These are phyloP conservation scores for Conus canariensis DNA, from an alignment of 2,888 invertebrate genomes.

Conservation along the genomic window DNA sequence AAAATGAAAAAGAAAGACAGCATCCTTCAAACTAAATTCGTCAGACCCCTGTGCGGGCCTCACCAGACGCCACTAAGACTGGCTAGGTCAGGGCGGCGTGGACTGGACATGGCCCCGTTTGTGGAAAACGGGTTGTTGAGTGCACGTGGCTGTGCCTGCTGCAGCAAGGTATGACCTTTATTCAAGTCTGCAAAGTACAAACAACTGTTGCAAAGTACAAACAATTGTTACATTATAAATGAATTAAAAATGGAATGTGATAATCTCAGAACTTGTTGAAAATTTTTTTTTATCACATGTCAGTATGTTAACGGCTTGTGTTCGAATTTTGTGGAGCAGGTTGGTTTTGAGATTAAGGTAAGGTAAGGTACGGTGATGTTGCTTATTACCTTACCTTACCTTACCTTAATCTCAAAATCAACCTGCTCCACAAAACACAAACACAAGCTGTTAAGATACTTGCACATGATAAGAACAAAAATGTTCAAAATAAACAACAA, in stretches of 20 bases:
- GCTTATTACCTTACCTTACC: too few species aligned
- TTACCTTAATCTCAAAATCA: too few species aligned
- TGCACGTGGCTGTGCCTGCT: slow-evolving; percentile 36
- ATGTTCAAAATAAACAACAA: too few species aligned
- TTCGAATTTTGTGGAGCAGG: too few species aligned
- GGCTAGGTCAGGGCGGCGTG: slow-evolving; percentile 63
- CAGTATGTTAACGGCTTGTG: too few species aligned
- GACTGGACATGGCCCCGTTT: slow-evolving; percentile 48
- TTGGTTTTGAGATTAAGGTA: too few species aligned
- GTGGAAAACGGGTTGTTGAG: slow-evolving; percentile 53
- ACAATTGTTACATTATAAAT: neutral
- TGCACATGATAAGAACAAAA: too few species aligned
- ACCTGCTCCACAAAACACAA: too few species aligned
- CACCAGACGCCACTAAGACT: slow-evolving; percentile 66
- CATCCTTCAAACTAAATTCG: slow-evolving; percentile 53
- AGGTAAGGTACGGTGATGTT: too few species aligned
- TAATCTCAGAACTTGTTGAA: neutral
- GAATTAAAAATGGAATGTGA: neutral
- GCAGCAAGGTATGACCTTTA: slow-evolving; percentile 65
- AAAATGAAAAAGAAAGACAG: slow-evolving; percentile 27
- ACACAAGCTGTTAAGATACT: too few species aligned
- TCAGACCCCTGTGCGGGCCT: slow-evolving; percentile 10
- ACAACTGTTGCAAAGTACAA: neutral
- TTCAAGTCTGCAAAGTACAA: slow-evolving; percentile 64
- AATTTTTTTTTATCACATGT: too few species aligned